Percentiles rank a stretch among this genome's conserved stretches.
Conservation (phyloP, 2,797 vertebrate genomes). For the Podarcis siculus region DNA sequence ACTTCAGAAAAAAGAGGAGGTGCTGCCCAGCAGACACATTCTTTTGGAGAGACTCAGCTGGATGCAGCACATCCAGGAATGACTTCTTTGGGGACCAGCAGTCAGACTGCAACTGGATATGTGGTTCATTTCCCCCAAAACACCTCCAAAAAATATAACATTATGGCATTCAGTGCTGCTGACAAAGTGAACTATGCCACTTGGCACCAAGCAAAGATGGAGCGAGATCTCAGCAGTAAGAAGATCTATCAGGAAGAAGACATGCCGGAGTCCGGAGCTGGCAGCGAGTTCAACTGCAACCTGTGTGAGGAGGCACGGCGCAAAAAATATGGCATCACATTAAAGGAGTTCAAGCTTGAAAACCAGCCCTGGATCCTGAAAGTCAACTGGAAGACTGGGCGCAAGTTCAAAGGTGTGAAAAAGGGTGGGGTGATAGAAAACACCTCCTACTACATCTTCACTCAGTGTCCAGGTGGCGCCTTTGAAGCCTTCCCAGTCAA, state of each 20-base stretch:
- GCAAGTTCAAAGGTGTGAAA: slow-evolving; percentile 91
- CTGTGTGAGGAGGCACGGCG: slow-evolving; percentile 87
- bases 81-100: no score
- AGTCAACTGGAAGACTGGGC: slow-evolving; percentile 89
- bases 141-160: slow-evolving; percentile 89
- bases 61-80: no score
- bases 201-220: slow-evolving; percentile 94
- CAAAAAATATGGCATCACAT: slow-evolving; percentile 90
- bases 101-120: no score
- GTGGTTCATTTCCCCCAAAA: slow-evolving; percentile 62
- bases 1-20: neutral
- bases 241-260: slow-evolving; percentile 92
- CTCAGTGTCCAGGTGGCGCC: slow-evolving; percentile 90
- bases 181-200: slow-evolving; percentile 90
- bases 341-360: slow-evolving; percentile 88
- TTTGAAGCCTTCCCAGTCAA: slow-evolving; percentile 93
- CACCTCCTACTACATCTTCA: slow-evolving; percentile 94
- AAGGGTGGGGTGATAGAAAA: slow-evolving; percentile 93
- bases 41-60: no score
- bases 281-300: slow-evolving; percentile 91
- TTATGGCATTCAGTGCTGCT: slow-evolving; percentile 92
- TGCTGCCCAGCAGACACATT: no score
- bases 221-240: slow-evolving; percentile 87
- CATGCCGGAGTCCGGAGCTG: slow-evolving; percentile 82
- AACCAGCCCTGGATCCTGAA: slow-evolving; percentile 96